A percentile compares a stretch with the other conserved stretches of the same genome.
phyloP scores from a whole-genome alignment of 2,888 invertebrate genomes.

The Timema podura region DNA sequence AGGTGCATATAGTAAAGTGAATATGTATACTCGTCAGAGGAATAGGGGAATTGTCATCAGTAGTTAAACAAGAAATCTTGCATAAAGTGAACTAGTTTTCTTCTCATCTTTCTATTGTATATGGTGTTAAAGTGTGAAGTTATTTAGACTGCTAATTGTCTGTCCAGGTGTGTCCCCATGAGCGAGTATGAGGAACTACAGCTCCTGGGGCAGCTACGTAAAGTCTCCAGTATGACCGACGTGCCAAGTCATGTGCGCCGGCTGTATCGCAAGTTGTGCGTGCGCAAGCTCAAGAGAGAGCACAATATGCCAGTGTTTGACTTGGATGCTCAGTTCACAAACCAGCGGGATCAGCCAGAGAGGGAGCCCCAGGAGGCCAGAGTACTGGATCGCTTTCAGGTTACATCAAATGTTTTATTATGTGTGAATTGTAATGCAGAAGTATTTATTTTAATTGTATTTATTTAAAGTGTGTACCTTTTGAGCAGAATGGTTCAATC shows the following conservation, averaged over 20 bases:
- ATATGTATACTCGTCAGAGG: too few species aligned
- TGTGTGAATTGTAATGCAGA: background rate
- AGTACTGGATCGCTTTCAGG: slow-evolving; percentile 28
- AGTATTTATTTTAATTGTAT: too few species aligned
- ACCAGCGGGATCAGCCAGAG: background rate
- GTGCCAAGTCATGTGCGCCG: slow-evolving; percentile 44
- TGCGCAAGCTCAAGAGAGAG: slow-evolving; percentile 53
- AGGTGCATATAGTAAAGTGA: too few species aligned
- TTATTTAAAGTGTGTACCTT: too few species aligned
- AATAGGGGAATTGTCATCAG: too few species aligned
- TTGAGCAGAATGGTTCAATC: too few species aligned
- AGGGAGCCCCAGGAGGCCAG: slow-evolving; percentile 6
- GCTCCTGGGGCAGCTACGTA: slow-evolving; percentile 40
- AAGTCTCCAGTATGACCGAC: slow-evolving; percentile 36
- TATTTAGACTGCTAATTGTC: too few species aligned
- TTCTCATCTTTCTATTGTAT: too few species aligned
- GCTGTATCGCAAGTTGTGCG: slow-evolving; percentile 55
- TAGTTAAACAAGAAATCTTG: too few species aligned
- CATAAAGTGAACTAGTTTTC: too few species aligned
- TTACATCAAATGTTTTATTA: slow-evolving; percentile 17
- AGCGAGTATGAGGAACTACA: slow-evolving; percentile 49
- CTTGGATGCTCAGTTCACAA: slow-evolving; percentile 45
- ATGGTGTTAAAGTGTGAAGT: too few species aligned
- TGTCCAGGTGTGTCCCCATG: slow-evolving; percentile 42
- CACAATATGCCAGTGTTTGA: slow-evolving; percentile 54